Conservation (phyloP, 2,113 vertebrate genomes). For the Puma concolor region DNA sequence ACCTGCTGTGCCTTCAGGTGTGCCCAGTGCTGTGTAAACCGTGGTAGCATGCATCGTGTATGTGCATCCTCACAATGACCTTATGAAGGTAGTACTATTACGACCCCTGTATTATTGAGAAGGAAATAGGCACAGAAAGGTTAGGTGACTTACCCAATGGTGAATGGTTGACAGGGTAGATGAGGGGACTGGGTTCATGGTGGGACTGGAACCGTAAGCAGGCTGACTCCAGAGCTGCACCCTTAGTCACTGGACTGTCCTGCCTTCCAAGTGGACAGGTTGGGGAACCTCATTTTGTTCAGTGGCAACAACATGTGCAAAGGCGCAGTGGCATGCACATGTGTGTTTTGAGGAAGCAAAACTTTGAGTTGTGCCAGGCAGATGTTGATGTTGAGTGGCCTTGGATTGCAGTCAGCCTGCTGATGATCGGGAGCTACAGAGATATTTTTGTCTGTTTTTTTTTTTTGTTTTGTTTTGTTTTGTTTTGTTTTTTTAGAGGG, state of each 20-base stretch:
- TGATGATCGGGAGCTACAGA: neutral
- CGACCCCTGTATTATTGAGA: too few relatives aligned
- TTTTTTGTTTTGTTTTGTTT: constrained; percentile 23
- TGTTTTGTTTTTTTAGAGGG: neutral
- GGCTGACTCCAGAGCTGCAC: neutral
- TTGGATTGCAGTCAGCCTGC: neutral
- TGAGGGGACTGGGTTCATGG: neutral
- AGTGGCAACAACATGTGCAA: neutral
- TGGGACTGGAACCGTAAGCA: neutral
- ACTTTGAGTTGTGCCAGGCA: neutral
- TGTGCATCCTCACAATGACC: neutral
- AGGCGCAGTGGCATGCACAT: neutral
- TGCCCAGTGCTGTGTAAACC: neutral
- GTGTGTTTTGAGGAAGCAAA: neutral
- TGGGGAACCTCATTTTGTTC: neutral
- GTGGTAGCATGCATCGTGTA: neutral
- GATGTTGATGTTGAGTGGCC: neutral
- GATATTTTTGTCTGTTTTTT: neutral
- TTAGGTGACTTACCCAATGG: neutral
- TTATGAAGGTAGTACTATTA: neutral
- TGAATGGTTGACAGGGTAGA: too few relatives aligned
- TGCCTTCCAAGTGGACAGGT: neutral
- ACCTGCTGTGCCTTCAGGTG: neutral
- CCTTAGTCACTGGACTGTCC: neutral
- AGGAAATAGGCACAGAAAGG: neutral